Base-by-base conservation (phyloP, 2,797 vertebrate species). In the Valencia hispanica region DNA sequence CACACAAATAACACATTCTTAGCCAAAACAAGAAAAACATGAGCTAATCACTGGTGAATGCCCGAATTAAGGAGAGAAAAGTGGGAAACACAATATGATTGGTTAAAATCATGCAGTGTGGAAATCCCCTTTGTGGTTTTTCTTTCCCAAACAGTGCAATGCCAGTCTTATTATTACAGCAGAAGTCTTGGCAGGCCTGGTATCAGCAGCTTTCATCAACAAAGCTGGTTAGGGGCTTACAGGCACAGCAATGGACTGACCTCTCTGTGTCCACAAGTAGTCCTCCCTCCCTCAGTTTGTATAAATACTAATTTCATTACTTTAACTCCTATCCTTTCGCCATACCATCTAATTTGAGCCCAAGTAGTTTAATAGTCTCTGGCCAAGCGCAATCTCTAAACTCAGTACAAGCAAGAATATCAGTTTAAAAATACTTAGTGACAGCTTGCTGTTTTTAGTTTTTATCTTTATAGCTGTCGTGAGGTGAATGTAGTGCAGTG, bases 51-150 rank as follows among this genome's bases (percentile, higher is more conserved):
- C 27, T 10, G 69, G 22, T n/a, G 27, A 74, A 70, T 30, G 71
- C 53, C 17, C 57, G 39, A 66, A 63, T 66, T 27, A 12, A 71
- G 2, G 20, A 55, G 9, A 34, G 8, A 36, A 63, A 53, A 73
- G 0, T 66, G 51, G 22, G 6, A 71, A 78, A 74, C 75, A 32
- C 41, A 10, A 70, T 53, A 27, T 57, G 39, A 79, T 82, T 78
- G 68, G 47, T 79, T 77, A 82, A 43, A 55, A 55, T 80, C 74
- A 70, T 80, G 50, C 25, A 72, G 27, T 63, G 4, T 87, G 82
- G 90, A 92, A 92, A 91, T 88, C 86, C 91, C 91, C 88, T 71
- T 53, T 30, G 34, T 77, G 63, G 47, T 69, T 71, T 30, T 63
- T 79, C 70, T 25, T 73, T 20, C 79, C 72, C 83, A 70, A 81